These are phyloP conservation scores for Monopis laevigella DNA, from an alignment of 2,888 invertebrate genomes.

Conservation along the genomic window DNA sequence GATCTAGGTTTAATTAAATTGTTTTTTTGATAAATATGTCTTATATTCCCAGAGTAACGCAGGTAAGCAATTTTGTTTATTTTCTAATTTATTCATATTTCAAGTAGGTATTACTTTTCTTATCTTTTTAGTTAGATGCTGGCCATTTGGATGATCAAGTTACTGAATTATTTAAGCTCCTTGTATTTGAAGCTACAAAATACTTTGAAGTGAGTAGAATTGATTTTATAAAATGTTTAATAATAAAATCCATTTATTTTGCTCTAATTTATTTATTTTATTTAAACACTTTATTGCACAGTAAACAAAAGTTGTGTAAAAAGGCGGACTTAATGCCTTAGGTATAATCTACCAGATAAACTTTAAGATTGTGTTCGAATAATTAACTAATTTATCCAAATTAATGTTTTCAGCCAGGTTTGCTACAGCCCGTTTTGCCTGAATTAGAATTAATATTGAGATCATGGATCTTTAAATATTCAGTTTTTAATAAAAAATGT, in stretches of 20 bases:
- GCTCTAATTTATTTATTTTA: no score
- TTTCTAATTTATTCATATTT: background rate
- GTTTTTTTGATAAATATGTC: slow-evolving; percentile 35
- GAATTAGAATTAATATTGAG: slow-evolving; percentile 76
- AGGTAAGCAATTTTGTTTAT: slow-evolving; percentile 27
- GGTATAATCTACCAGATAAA: no score
- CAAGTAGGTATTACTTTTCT: background rate
- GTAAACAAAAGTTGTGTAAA: no score
- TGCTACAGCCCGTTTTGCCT: slow-evolving; percentile 69
- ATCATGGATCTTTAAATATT: slow-evolving; percentile 75
- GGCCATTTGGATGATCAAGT: slow-evolving; percentile 84
- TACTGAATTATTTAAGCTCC: slow-evolving; percentile 73
- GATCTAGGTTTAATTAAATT: no score
- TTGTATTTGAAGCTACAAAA: slow-evolving; percentile 71
- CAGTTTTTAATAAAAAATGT: slow-evolving; percentile 71
- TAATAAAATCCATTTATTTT: no score
- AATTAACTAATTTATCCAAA: slow-evolving; percentile 3
- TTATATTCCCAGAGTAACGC: slow-evolving; percentile 53
- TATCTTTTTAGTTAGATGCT: slow-evolving; percentile 75
- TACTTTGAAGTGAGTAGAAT: slow-evolving; percentile 74
- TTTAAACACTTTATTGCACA: no score
- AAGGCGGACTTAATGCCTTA: no score
- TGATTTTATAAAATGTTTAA: no score
- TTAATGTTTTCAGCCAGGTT: slow-evolving; percentile 69
- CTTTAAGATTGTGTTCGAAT: no score